These are phyloP conservation scores for Drosophila atripex DNA, from an alignment of 2,888 invertebrate species.

Conservation along the genomic window DNA sequence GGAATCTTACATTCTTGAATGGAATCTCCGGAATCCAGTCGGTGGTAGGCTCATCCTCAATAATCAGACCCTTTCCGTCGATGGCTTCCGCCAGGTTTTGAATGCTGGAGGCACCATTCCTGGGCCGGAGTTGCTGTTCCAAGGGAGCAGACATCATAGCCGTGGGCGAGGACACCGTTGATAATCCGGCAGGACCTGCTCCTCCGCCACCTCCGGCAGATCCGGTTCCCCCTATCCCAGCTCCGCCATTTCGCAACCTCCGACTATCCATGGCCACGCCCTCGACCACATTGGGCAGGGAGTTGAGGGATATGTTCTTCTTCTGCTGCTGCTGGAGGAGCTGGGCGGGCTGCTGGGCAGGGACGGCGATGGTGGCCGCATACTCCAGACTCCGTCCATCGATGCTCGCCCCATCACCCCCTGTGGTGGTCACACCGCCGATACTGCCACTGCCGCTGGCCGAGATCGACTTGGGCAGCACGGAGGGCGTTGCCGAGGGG, in stretches of 20 bases:
- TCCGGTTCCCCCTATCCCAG: slow-evolving; percentile 24
- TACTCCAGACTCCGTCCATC: slow-evolving; percentile 66
- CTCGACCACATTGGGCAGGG: slow-evolving; percentile 80
- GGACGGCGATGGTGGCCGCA: slow-evolving; percentile 47
- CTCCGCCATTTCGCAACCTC: slow-evolving; percentile 59
- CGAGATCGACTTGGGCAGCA: slow-evolving; percentile 74
- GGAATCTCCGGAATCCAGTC: slow-evolving; percentile 97
- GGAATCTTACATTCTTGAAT: slow-evolving; percentile 91
- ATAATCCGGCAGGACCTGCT: slow-evolving; percentile 44
- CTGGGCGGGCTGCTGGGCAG: slow-evolving; percentile 55
- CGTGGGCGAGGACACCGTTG: slow-evolving; percentile 74
- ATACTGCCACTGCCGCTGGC: slow-evolving; percentile 71
- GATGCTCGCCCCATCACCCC: slow-evolving; percentile 63
- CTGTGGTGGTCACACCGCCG: slow-evolving; percentile 50
- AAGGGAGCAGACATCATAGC: slow-evolving; percentile 64
- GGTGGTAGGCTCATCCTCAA: slow-evolving; percentile 91
- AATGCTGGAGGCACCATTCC: slow-evolving; percentile 66
- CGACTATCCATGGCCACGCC: slow-evolving; percentile 73
- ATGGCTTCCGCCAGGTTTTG: slow-evolving; percentile 66
- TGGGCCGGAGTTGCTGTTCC: slow-evolving; percentile 58
- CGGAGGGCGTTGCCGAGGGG: slow-evolving; percentile 28
- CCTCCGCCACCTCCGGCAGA: slow-evolving; percentile 9
- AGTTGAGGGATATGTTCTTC: slow-evolving; percentile 78
- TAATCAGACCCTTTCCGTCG: slow-evolving; percentile 85
- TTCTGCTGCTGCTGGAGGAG: slow-evolving; percentile 72